phyloP scores from a whole-genome alignment of 2,797 vertebrate genomes.

The Rhinella marina region DNA sequence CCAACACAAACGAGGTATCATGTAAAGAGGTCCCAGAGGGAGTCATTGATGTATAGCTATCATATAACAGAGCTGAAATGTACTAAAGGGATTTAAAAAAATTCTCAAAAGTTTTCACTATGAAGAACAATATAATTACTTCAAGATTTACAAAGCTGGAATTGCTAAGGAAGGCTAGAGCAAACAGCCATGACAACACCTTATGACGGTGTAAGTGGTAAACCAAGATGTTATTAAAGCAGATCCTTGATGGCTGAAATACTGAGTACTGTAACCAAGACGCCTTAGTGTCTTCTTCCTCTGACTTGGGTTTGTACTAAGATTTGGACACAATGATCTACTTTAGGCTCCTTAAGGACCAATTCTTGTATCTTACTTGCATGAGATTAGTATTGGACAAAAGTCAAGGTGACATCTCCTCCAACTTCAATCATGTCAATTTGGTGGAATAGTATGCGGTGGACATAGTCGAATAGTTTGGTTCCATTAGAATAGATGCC shows the following conservation, averaged over 20 bases:
- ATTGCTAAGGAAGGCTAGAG: background rate
- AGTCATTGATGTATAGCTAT: background rate
- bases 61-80: background rate
- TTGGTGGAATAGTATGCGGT: conserved; percentile 56
- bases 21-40: background rate
- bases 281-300: background rate
- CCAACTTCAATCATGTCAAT: conserved; percentile 61
- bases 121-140: background rate
- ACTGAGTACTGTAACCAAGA: background rate
- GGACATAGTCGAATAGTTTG: conserved; percentile 47
- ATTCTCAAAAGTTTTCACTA: background rate
- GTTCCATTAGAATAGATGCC: conserved; percentile 43
- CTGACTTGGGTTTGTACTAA: background rate
- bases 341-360: background rate
- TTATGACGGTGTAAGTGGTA: background rate
- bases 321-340: background rate
- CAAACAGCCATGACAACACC: no score
- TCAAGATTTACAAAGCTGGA: background rate
- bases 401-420: conserved; percentile 61
- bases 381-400: conserved; percentile 52
- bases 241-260: background rate
- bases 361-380: background rate
- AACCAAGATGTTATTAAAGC: background rate
- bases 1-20: background rate
- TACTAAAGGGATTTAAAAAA: no score